Base-by-base conservation (phyloP, 2,113 vertebrate species). In the Hippocampus abdominalis region DNA sequence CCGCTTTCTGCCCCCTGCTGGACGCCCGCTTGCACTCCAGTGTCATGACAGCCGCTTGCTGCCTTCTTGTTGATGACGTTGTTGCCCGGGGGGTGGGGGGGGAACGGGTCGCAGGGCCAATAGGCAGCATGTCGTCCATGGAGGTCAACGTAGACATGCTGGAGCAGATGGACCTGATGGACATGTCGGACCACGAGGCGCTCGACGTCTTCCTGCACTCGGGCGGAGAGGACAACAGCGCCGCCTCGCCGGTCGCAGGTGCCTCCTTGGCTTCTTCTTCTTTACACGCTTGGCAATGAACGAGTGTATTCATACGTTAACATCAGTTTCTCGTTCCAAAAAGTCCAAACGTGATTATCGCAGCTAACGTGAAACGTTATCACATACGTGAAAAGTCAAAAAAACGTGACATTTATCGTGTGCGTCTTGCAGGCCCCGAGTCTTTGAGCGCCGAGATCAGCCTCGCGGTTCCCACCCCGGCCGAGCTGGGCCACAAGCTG, bases 101-200 rank as follows among this genome's bases (percentile, higher is more conserved):
- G 15, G 27, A 16, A 1, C 15, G 20, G 29, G 21, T 23, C 21
- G 60, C 89, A 99, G 97, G 94, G 77, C 96, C 96, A 2, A 95
- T 96, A 90, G 97, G 97, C 73, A 99, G 97, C 89, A 96, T 98
- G 97, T 98, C 97, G 0, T 98, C 97, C 70, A 98, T 98, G 97
- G 97, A 98, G 87, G 97, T 99, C 81, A 98, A 99, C 0, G 94
- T 99, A 81, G 97, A 98, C 90, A 92, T 95, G 94, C 87, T 98
- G 90, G 97, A 99, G 83, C 97, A 98, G 92, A 98, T 99, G 96
- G 97, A 99, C 53, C 89, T 99, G 13, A 95, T 96, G 94, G 97
- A 98, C 86, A 92, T 98, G 89, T 96, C 95, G 4, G 97, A 99
- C 90, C 97, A 99, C 57, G 97, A 98, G 89, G 95, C 96, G 21